A percentile compares a stretch with the other conserved stretches of the same genome.
Evolutionary conservation across 2,113 vertebrate species (phyloP).

Genomic region (Channa maculata): DNA sequence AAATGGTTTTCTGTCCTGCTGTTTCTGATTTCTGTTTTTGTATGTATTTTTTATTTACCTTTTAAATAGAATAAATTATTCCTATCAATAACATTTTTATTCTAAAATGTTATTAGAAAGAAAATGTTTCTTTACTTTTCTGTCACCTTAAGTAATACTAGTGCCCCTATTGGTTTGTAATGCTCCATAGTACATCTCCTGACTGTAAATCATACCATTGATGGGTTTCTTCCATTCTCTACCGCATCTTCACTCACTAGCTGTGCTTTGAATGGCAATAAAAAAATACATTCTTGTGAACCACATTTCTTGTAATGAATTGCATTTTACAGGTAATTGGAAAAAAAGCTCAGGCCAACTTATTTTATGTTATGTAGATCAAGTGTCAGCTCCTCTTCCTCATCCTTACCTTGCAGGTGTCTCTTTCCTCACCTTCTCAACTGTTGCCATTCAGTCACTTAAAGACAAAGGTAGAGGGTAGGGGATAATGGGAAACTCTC

Average conservation of each 20-base stretch:
- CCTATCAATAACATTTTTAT: not conserved
- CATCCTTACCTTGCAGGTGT: slow-evolving; percentile 64
- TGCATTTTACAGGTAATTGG: slow-evolving; percentile 29
- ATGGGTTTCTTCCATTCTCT: not conserved
- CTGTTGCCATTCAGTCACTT: slow-evolving; percentile 71
- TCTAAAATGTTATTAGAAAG: not conserved
- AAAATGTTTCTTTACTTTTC: not conserved
- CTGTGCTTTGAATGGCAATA: slow-evolving; percentile 32
- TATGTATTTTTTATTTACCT: not conserved
- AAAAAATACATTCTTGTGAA: slow-evolving; percentile 12
- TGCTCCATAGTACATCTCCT: not conserved
- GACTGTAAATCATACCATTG: slow-evolving; percentile 10
- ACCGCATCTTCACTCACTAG: not conserved
- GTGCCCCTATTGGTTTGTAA: slow-evolving; percentile 7
- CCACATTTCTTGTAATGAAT: not conserved
- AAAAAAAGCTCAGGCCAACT: slow-evolving; percentile 3
- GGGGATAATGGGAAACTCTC: slow-evolving; percentile 50
- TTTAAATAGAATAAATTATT: not conserved
- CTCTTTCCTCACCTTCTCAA: slow-evolving; percentile 73
- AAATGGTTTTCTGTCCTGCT: not conserved
- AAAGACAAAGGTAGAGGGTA: slow-evolving; percentile 54
- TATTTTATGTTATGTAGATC: slow-evolving; percentile 37
- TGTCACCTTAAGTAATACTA: slow-evolving; percentile 3
- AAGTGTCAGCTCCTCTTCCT: slow-evolving; percentile 38
- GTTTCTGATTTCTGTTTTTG: not conserved